Evolutionary conservation across 2,797 vertebrate genomes (phyloP), one percentile per base, ranked within the genome.

Genomic region (Dendrocincla fuliginosa): DNA sequence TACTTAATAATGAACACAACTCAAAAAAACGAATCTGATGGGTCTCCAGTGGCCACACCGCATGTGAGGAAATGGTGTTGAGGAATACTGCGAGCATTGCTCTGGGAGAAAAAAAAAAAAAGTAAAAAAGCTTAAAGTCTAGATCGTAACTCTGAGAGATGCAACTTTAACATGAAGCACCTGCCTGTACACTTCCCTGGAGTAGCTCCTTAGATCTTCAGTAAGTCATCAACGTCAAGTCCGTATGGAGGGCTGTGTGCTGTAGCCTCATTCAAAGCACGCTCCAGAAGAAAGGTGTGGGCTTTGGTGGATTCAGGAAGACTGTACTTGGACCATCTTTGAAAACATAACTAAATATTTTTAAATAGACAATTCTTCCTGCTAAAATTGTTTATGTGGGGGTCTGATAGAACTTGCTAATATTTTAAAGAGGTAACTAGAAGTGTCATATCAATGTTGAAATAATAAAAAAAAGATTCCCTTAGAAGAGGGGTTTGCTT

Each of bases 1-100:
- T 41, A 63, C 47, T 57, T 84, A 44, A 19, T 39, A 52, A 75
- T 32, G 53, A 70, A 64, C 2, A 14, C 4, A 27, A 22, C 18
- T 68, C 68, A 25, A 37, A 46, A 83, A 73, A 67, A 70, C 27
- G 20, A 33, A 33, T 39, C 52, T 35, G 52, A 70, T 24, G 19
- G 22, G 27, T 67, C 22, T 25, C 37, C 28, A 16, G 33, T 25
- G 55, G n/a, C n/a, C 55, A 55, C 22, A 37, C 3, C 13, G 27
- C 44, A 53, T 0, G 2, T 19, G 47, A 75, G 24, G 35, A 79
- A 63, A 52, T 16, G 1, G 4, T 28, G 37, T 32, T 0, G 2
- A 71, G 49, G 49, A 71, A 57, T 0, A 1, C 32, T 33, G 37
- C 35, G 71, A 68, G 35, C 37, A 49, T 30, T 1, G 1, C 33